A percentile compares a stretch with the other conserved stretches of the same genome.
Evolutionary conservation across 2,888 invertebrate genomes (phyloP).

Genomic region (Seira ritae): DNA sequence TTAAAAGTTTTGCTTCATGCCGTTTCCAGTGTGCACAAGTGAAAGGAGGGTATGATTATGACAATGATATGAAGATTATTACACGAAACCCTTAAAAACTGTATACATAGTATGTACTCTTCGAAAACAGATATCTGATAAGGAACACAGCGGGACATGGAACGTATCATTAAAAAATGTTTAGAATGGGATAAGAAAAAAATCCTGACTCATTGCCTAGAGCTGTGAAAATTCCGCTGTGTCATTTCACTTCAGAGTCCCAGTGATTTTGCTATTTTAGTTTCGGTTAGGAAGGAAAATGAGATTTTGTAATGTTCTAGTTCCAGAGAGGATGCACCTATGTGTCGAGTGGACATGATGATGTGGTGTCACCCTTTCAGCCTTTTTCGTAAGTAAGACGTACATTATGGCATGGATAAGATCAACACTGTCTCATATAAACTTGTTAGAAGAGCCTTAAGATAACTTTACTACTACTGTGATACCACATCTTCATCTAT

Average conservation of each 20-base stretch:
- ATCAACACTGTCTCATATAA: no score
- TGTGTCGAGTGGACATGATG: no score
- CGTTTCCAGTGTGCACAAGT: neutral
- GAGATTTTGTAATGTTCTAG: no score
- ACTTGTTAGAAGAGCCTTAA: no score
- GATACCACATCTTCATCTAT: no score
- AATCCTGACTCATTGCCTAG: constrained; percentile 41
- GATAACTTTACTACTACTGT: no score
- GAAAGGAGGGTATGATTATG: constrained; percentile 18
- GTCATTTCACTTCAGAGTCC: constrained; percentile 41
- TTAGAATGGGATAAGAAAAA: neutral
- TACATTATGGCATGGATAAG: neutral
- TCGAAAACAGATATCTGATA: constrained; percentile 39
- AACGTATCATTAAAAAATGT: constrained; percentile 41
- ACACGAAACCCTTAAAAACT: no score
- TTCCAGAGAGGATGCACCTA: no score
- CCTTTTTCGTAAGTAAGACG: neutral
- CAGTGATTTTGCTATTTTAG: no score
- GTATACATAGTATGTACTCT: neutral
- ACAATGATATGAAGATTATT: constrained; percentile 12
- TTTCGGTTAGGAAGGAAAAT: no score
- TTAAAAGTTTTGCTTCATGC: neutral
- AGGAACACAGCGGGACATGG: constrained; percentile 42
- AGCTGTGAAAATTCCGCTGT: constrained; percentile 43
- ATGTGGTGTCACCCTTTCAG: no score